phyloP scores from a whole-genome alignment of 1,140 invertebrate genomes.

The Sminthurides bifidus region DNA sequence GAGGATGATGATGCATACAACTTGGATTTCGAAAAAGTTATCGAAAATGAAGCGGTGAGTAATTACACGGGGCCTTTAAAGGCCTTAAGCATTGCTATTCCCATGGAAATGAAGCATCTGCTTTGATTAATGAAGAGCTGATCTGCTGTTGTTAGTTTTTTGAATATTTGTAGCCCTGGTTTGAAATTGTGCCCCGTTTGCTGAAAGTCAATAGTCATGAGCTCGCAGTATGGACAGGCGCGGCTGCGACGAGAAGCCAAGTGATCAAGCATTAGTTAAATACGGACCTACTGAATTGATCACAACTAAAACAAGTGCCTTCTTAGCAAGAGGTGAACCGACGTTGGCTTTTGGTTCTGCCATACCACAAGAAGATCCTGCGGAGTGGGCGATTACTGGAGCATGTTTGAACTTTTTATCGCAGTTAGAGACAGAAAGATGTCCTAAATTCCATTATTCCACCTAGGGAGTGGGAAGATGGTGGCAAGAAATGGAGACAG shows the following conservation, averaged over 20 bases:
- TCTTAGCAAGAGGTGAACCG: background rate
- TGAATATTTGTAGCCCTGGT: too few species aligned
- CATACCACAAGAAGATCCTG: background rate
- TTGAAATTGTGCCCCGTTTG: too few species aligned
- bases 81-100: too few species aligned
- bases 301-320: background rate
- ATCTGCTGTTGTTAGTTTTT: too few species aligned
- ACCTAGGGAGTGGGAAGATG: conserved; percentile 3
- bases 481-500: background rate
- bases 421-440: background rate
- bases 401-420: background rate
- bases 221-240: too few species aligned
- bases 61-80: too few species aligned
- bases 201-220: too few species aligned
- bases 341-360: background rate
- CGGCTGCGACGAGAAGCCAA: background rate
- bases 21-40: too few species aligned
- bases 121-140: too few species aligned
- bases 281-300: background rate
- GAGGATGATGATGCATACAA: too few species aligned
- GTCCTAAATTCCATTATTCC: background rate
- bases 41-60: too few species aligned
- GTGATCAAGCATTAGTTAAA: background rate
- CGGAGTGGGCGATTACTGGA: background rate
- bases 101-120: too few species aligned